Evolutionary conservation across 2,797 vertebrate genomes (phyloP), one percentile per base, ranked within the genome.

Genomic region (Synaphobranchus kaupii): DNA sequence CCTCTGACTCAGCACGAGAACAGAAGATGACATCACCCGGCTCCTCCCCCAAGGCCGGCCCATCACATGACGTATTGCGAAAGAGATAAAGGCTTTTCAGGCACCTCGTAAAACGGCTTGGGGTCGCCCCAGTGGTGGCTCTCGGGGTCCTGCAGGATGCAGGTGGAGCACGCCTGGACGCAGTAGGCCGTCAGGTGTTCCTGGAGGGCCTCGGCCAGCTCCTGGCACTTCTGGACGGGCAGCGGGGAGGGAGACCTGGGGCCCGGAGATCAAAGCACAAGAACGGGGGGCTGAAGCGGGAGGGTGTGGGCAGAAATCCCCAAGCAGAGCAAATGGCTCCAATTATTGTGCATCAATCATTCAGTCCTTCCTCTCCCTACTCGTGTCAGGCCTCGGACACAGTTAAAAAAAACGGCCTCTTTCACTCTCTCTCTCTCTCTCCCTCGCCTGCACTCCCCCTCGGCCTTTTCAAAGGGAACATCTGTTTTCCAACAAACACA

Each of bases 21-120:
- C 17, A 47, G 39, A 44, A 5, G 39, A 44, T 22, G 31, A 73
- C 73, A 39, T 80, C 76, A 80, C 17, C 17, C 8, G 76, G 39
- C 39, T 80, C 76, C 44, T 31, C 44, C 15, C 44, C 44, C 39
- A 5, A 22, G 76, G 44, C 1, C n/a, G 1, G 31, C 0, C 76
- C 76, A 2, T 17, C 13, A 5, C 20, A 80, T 48, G 39, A 39
- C 39, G 39, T 39, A 39, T 39, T 0, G 3, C 90, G 82, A 87
- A 93, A 90, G 28, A 89, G 44, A 54, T 39, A 92, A 76, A 76
- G 34, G 10, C 13, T n/a, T 68, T 17, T 91, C 89, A 91, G 93
- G 91, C 94, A 99, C 98, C 98, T 99, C 98, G 66, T 98, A 98
- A 96, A 99, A 99, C 85, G 97, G 96, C 94, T 98, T 98, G 92